Evolutionary conservation across 2,113 vertebrate genomes (phyloP), one percentile per base, ranked within the genome.

Genomic region (Nycticorax nycticorax): DNA sequence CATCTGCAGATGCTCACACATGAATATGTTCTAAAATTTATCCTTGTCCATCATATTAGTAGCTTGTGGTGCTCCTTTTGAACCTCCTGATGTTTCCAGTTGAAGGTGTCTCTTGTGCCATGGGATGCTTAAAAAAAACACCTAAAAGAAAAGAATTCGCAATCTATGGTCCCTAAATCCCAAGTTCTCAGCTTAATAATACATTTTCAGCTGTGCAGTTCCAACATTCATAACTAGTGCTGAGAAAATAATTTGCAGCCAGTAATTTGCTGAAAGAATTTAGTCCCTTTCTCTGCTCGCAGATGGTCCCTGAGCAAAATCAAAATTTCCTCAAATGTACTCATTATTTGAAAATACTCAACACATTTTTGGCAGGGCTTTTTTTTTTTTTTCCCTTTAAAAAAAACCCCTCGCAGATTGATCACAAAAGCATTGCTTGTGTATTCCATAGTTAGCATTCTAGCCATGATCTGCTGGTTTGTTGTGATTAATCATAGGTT

Each of bases 221-320:
- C 86, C 91, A 96, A 97, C 78, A 91, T 95, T 94, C 89, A 77
- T 92, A 96, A 94, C 86, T 92, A 94, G 81, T 69, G 89, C 94
- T 95, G 92, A 95, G 91, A 95, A 96, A 97, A 97, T 91, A 92
- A 96, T 97, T 93, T 96, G 66, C 84, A 97, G 96, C 37, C 93
- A 91, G 96, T 95, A 97, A 97, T 97, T 97, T 97, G 62, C 96
- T 76, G 89, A 76, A 97, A 97, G 84, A 96, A 96, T 97, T 97
- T 95, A 93, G 91, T 95, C 77, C 81, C 57, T 97, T 97, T 97
- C 95, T 97, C 84, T 96, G 77, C 87, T 92, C 13, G 1, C 96
- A 97, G 96, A 97, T 97, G 97, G 97, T 97, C 95, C 95, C 96
- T 97, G 91, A 92, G 94, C 86, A 97, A 97, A 97, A 97, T 92